Conservation (phyloP, 2,113 vertebrate species). For the Lampris megalopsis region DNA sequence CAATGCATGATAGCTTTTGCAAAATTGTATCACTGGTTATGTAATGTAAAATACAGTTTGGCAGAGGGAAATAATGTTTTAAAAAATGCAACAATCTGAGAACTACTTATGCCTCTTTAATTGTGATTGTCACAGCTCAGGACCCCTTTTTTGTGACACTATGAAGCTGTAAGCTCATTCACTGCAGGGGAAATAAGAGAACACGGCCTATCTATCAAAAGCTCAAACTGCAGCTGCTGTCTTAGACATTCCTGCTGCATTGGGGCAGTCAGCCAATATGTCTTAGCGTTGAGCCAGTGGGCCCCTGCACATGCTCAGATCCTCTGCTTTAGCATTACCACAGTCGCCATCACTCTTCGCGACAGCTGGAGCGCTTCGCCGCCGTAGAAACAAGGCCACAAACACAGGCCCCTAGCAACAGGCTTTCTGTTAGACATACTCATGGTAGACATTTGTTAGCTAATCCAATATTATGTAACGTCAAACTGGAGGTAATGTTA, state of each 20-base stretch:
- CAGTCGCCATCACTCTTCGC: slow-evolving; percentile 54
- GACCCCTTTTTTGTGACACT: neutral
- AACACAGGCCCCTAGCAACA: slow-evolving; percentile 68
- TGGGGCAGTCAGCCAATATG: slow-evolving; percentile 60
- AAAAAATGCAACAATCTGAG: neutral
- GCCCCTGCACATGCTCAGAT: slow-evolving; percentile 55
- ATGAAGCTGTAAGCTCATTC: neutral
- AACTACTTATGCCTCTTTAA: neutral
- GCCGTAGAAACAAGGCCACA: slow-evolving; percentile 56
- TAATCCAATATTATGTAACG: neutral
- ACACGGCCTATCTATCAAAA: neutral
- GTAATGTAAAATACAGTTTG: neutral
- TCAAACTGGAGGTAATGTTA: neutral
- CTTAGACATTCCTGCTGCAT: slow-evolving; percentile 40
- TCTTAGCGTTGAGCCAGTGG: slow-evolving; percentile 28
- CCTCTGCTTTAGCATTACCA: slow-evolving; percentile 20
- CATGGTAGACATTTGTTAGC: neutral
- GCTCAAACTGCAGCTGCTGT: slow-evolving; percentile 51
- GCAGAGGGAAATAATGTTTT: neutral
- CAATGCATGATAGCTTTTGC: neutral
- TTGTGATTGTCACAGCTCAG: too few relatives aligned
- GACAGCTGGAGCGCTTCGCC: slow-evolving; percentile 73
- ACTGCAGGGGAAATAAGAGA: slow-evolving; percentile 2
- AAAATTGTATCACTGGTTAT: neutral
- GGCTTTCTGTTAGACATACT: slow-evolving; percentile 33